Evolutionary conservation across 2,113 vertebrate genomes (phyloP).

Genomic region (Rousettus leschenaultii): DNA sequence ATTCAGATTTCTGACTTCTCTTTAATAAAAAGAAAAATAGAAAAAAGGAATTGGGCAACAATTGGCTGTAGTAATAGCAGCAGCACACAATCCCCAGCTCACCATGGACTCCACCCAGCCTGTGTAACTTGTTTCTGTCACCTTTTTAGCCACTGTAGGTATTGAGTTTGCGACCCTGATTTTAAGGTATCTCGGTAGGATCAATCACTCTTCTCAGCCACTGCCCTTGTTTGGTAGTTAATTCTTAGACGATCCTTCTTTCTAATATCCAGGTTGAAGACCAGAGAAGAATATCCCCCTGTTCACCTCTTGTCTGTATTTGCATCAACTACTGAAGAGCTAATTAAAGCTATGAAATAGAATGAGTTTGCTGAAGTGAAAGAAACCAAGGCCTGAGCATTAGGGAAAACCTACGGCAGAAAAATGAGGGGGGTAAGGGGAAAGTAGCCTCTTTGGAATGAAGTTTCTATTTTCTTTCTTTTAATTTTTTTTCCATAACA

Average conservation of each 20-base stretch:
- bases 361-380: neutral
- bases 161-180: neutral
- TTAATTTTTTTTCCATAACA: neutral
- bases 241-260: neutral
- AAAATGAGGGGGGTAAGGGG: neutral
- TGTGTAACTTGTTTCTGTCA: neutral
- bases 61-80: neutral
- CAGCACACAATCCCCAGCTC: neutral
- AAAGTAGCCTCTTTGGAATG: neutral
- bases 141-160: neutral
- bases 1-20: neutral
- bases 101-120: rapidly evolving
- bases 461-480: neutral
- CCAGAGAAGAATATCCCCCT: neutral
- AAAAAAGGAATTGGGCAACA: neutral
- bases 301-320: neutral
- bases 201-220: neutral
- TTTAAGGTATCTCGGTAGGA: neutral
- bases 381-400: neutral
- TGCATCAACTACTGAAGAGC: neutral
- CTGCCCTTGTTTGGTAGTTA: neutral
- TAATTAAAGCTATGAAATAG: neutral
- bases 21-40: neutral
- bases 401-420: neutral
- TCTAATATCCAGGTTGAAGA: neutral